phyloP scores from a whole-genome alignment of 2,888 invertebrate genomes.

The Melieria omissa region DNA sequence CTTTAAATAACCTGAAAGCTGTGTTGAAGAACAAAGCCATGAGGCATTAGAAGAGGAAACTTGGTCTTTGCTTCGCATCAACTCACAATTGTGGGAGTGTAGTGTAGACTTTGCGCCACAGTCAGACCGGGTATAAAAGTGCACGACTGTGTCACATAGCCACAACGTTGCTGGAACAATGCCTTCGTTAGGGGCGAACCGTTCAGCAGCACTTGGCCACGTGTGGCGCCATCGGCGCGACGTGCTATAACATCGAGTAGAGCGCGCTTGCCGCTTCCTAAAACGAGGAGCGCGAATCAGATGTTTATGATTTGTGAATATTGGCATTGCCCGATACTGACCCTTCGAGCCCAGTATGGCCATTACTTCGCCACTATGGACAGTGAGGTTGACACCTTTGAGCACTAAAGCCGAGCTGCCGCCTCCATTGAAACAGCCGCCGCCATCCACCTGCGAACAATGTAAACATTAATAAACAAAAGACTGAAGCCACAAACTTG shows the following conservation, averaged over 20 bases:
- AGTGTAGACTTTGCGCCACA: conserved; percentile 85
- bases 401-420: conserved; percentile 87
- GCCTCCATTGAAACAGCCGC: conserved; percentile 80
- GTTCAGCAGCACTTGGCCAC: conserved; percentile 90
- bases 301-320: not conserved
- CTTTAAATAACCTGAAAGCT: conserved; percentile 81
- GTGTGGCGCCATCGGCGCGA: conserved; percentile 81
- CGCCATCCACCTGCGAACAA: conserved; percentile 77
- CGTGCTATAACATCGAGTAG: conserved; percentile 91
- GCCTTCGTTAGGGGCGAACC: conserved; percentile 84
- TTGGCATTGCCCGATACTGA: conserved; percentile 53
- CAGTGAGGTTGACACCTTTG: conserved; percentile 91
- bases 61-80: not conserved
- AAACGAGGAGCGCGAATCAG: not conserved
- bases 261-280: conserved; percentile 90
- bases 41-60: not conserved
- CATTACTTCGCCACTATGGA: conserved; percentile 92
- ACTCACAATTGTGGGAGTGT: conserved; percentile 81
- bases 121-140: conserved; percentile 87
- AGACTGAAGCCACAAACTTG: conserved; percentile 43
- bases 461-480: conserved; percentile 6
- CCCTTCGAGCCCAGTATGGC: conserved; percentile 94
- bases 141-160: conserved; percentile 88
- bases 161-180: conserved; percentile 86
- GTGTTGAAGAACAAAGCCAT: conserved; percentile 45